phyloP scores from a whole-genome alignment of 2,888 invertebrate genomes.

The Leistus spinibarbis region DNA sequence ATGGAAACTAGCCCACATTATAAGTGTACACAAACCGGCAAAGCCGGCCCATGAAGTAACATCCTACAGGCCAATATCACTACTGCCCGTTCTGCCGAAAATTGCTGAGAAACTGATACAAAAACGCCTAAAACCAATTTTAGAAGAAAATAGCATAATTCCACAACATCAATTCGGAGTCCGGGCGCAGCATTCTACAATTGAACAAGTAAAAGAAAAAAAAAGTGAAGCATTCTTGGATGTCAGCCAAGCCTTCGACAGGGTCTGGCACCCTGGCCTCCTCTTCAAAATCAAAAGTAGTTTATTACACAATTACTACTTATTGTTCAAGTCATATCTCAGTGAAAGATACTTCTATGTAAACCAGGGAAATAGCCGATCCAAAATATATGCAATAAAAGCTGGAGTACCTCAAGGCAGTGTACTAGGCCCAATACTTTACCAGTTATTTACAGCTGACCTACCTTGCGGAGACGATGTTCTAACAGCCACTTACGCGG shows the following conservation, averaged over 20 bases:
- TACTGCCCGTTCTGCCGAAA: constrained; percentile 44
- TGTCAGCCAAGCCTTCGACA: no score
- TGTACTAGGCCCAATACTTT: background rate
- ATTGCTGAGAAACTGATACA: constrained; percentile 44
- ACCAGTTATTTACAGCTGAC: background rate
- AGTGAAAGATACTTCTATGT: constrained; percentile 40
- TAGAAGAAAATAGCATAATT: no score
- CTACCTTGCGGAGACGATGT: background rate
- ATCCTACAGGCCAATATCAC: constrained; percentile 44
- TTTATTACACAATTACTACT: background rate
- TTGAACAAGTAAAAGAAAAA: no score
- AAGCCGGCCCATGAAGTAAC: constrained; percentile 40
- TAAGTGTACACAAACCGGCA: constrained; percentile 44
- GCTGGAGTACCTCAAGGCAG: background rate
- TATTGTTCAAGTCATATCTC: constrained; percentile 40
- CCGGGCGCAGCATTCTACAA: no score
- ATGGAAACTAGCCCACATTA: constrained; percentile 43
- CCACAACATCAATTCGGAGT: no score
- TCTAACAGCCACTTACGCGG: background rate
- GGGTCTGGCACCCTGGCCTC: no score
- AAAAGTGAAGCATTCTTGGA: no score
- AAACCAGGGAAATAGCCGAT: constrained; percentile 36
- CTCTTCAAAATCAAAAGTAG: no score
- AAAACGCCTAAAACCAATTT: no score
- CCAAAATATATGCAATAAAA: constrained; percentile 3